Evolutionary conservation across 2,797 vertebrate genomes (phyloP).

Genomic region (Parauchenoglanis ngamensis): DNA sequence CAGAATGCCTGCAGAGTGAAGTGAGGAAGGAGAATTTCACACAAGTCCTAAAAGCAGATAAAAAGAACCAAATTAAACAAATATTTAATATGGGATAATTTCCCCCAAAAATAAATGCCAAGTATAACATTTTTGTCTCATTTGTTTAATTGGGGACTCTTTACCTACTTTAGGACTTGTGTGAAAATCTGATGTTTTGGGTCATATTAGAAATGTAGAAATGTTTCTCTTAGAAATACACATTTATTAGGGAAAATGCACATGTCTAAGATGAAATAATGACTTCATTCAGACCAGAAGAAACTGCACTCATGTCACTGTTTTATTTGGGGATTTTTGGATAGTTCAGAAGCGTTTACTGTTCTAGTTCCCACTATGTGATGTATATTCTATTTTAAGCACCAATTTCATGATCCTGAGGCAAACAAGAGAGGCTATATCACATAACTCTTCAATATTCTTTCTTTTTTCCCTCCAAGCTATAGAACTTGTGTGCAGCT

Average conservation of each 20-base stretch:
- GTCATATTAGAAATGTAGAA: neutral
- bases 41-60: no score
- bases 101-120: no score
- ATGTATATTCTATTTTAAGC: neutral
- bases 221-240: neutral
- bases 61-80: no score
- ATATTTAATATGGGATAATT: no score
- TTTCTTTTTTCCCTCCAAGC: neutral
- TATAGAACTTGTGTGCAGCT: neutral
- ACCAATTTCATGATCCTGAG: slow-evolving; percentile 11
- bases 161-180: no score
- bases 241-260: neutral
- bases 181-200: no score
- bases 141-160: no score
- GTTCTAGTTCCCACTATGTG: neutral
- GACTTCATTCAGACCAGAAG: neutral
- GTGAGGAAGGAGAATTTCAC: slow-evolving; percentile 57
- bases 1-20: slow-evolving; percentile 47
- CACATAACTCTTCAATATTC: neutral
- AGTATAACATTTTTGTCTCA: no score
- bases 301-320: neutral
- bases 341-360: neutral
- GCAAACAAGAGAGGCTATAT: neutral
- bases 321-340: neutral
- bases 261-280: neutral